A percentile compares a stretch with the other conserved stretches of the same genome.
Conservation (phyloP, 1,140 invertebrate species). For the Heliconius hermathena region DNA sequence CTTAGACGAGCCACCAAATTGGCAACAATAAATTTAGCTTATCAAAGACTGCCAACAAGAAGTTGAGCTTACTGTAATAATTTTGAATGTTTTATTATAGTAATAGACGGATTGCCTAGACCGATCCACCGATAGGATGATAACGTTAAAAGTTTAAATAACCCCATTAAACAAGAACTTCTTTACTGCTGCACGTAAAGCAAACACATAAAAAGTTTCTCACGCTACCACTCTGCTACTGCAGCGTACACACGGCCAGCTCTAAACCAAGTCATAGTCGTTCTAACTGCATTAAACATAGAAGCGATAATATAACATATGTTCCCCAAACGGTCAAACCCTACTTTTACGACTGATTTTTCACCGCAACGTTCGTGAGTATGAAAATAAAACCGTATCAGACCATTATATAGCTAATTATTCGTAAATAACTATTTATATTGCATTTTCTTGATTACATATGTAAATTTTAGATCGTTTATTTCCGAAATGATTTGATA, state of each 20-base stretch:
- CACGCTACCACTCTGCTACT: constrained; percentile 47
- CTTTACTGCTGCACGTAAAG: constrained; percentile 54
- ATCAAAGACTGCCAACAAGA: background rate
- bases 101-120: constrained; percentile 26
- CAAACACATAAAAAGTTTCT: constrained; percentile 54
- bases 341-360: constrained; percentile 29
- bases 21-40: too few relatives aligned
- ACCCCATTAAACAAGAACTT: constrained; percentile 44
- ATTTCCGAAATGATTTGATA: background rate
- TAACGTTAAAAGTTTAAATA: constrained; percentile 45
- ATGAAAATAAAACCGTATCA: constrained; percentile 8
- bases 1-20: background rate
- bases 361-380: constrained; percentile 20
- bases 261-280: constrained; percentile 26
- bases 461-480: background rate
- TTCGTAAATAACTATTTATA: constrained; percentile 13
- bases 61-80: background rate
- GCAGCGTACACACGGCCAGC: constrained; percentile 28
- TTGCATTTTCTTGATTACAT: constrained; percentile 9
- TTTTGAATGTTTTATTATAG: constrained; percentile 11
- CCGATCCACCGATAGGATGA: constrained; percentile 36
- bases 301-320: constrained; percentile 27
- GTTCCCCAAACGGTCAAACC: constrained; percentile 12
- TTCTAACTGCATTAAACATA: constrained; percentile 33
- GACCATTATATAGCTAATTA: constrained; percentile 6